Evolutionary conservation across 1,140 invertebrate genomes (phyloP).

Genomic region (Lucilia cuprina): DNA sequence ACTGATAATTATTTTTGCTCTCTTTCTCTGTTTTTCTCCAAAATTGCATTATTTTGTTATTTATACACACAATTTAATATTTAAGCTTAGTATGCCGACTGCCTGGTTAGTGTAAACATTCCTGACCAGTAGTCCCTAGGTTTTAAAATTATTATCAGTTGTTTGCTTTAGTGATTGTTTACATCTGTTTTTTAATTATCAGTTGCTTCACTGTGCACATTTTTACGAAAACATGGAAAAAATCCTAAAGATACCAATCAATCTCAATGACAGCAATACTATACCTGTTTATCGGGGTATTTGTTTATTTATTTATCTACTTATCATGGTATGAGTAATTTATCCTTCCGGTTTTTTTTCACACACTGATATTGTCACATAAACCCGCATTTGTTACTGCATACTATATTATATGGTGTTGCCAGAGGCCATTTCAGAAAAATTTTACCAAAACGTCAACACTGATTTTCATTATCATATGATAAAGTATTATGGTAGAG

Average conservation of each 20-base stretch:
- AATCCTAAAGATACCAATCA: background rate
- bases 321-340: conserved; percentile 10
- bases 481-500: background rate
- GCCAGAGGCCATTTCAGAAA: too few species aligned
- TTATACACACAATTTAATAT: background rate
- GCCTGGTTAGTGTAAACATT: background rate
- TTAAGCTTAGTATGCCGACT: background rate
- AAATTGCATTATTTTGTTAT: background rate
- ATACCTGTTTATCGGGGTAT: background rate
- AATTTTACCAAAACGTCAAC: too few species aligned
- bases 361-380: too few species aligned
- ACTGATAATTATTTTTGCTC: background rate
- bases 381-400: too few species aligned
- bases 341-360: conserved; percentile 30
- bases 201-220: background rate
- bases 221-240: background rate
- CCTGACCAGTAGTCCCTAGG: background rate
- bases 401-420: too few species aligned
- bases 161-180: background rate
- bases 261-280: background rate
- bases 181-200: background rate
- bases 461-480: background rate
- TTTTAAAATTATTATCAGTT: background rate
- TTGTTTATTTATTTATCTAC: background rate
- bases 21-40: background rate